Evolutionary conservation across 1,140 invertebrate species (phyloP).

Genomic region (Prorops nasuta): DNA sequence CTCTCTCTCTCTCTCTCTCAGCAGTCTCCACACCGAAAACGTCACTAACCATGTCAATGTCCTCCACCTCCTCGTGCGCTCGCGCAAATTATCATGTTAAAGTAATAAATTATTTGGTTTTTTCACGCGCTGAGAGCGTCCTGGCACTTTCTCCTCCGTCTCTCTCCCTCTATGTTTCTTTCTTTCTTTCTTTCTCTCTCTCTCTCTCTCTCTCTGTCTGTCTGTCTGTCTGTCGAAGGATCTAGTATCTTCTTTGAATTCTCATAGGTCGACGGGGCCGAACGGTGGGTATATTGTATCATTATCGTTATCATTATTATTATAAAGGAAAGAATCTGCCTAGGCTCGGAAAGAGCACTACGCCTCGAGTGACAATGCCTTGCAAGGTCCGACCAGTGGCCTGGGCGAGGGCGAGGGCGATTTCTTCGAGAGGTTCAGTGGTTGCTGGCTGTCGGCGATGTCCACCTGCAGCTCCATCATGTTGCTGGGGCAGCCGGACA

Average conservation of each 20-base stretch:
- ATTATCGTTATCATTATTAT: too few relatives aligned
- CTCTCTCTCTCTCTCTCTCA: background rate
- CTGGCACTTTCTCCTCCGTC: conserved; percentile 51
- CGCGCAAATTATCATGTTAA: conserved; percentile 45
- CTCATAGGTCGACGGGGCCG: too few relatives aligned
- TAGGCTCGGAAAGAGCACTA: conserved; percentile 46
- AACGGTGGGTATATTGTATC: too few relatives aligned
- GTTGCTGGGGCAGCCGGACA: conserved; percentile 49
- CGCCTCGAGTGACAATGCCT: conserved; percentile 61
- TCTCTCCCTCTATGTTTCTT: too few relatives aligned
- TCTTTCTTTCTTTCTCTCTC: too few relatives aligned
- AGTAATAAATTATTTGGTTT: conserved; percentile 68
- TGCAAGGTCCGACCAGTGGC: conserved; percentile 55
- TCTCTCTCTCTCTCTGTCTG: too few relatives aligned
- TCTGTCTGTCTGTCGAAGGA: too few relatives aligned
- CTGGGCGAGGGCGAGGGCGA: conserved; percentile 75
- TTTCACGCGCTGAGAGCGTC: conserved; percentile 60
- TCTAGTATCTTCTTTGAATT: too few relatives aligned
- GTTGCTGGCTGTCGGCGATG: conserved; percentile 77
- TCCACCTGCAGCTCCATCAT: conserved; percentile 79
- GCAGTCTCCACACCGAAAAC: background rate
- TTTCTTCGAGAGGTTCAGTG: conserved; percentile 85
- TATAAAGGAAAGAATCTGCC: too few relatives aligned
- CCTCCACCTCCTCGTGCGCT: conserved; percentile 14
- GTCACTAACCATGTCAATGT: conserved; percentile 1